Base-by-base conservation (phyloP, 2,888 invertebrate species). In the Pomacea canaliculata region DNA sequence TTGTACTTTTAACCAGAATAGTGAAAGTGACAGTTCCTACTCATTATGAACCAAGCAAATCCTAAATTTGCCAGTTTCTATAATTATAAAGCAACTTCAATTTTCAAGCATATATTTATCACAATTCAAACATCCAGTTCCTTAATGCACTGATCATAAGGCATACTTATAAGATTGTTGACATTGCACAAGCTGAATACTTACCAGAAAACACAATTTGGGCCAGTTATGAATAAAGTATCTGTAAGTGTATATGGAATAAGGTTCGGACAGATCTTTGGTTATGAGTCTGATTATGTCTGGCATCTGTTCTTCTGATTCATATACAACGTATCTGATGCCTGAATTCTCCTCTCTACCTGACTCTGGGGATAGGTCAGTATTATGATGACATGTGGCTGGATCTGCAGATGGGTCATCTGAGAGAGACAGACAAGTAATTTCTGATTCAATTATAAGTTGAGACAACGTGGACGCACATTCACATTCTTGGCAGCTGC, bases 151-250 rank as follows among this genome's bases (percentile, higher is more conserved):
- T 37, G 37, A 37, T 37, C 51, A 56, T 56, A 56, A 10, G 23
- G 23, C 8, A 16, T 13, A 56, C 51, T 13, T 16, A 56, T 16
- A 56, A 56, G 16, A 56, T 2, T 56, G 51, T 56, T 16, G 37
- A 56, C 8, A 56, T 8, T 8, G 16, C 51, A 16, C 51, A 56
- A 10, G 51, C n/a, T 2, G 46, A 1, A n/a, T 46, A 51, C 94
- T 93, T 92, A 95, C 95, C 93, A 99, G 93, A 92, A 97, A 98
- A 92, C 99, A 99, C 84, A 99, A 93, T 92, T 98, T 96, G 91
- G 99, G 99, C 99, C 99, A 99, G 92, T 99, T 99, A 92, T 99
- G 98, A 91, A 99, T 98, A 93, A 99, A 99, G 93, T 99, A 99
- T 92, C 99, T 95, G 93, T 99, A 99, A 56, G 99, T 99, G 92